Evolutionary conservation across 2,113 vertebrate species (phyloP).

Genomic region (Callorhinus ursinus): DNA sequence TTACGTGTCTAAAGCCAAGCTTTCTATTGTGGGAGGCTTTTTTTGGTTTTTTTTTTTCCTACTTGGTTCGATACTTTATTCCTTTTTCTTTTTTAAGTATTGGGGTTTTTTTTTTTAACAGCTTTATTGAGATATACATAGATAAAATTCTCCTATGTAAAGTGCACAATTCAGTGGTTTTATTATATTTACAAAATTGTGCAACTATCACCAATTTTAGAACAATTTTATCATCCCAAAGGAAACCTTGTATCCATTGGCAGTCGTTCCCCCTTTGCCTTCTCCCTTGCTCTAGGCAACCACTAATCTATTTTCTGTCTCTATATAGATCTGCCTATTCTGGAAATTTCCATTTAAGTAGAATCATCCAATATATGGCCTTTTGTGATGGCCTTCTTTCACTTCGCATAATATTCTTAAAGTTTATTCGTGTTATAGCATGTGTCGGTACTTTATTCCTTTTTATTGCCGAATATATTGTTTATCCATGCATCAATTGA

Average conservation of each 20-base stretch:
- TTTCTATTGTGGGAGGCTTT: background rate
- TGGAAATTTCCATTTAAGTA: background rate
- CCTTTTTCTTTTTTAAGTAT: background rate
- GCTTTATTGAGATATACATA: background rate
- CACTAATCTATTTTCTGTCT: background rate
- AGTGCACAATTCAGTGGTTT: background rate
- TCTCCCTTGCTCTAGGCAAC: background rate
- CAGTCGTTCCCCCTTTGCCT: background rate
- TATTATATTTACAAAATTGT: background rate
- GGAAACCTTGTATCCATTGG: background rate
- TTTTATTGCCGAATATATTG: background rate
- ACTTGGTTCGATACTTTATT: background rate
- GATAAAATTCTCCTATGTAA: background rate
- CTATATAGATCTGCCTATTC: background rate
- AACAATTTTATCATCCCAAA: background rate
- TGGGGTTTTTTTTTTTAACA: background rate
- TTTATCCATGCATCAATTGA: background rate
- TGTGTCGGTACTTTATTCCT: background rate
- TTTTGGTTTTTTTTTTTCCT: background rate
- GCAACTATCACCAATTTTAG: background rate
- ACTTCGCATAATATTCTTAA: background rate
- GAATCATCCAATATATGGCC: background rate
- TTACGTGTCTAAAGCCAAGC: background rate
- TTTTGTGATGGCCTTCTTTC: background rate
- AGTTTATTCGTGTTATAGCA: background rate